Conservation (phyloP, 2,113 vertebrate species). For the Agapornis roseicollis region DNA sequence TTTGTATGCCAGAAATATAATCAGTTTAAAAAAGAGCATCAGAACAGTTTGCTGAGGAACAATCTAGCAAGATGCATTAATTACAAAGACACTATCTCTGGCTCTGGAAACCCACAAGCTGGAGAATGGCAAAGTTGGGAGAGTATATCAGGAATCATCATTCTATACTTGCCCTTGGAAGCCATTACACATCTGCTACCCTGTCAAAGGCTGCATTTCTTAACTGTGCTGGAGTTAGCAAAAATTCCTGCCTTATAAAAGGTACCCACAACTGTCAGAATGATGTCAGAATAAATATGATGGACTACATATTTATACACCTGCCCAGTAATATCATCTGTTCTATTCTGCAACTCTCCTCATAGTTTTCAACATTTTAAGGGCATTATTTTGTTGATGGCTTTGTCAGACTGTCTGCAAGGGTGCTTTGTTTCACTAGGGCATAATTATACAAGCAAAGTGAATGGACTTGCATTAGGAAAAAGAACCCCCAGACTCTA, state of each 20-base stretch:
- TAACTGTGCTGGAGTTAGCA: accelerated
- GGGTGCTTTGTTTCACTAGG: too few relatives aligned
- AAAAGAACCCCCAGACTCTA: too few relatives aligned
- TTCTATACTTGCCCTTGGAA: accelerated
- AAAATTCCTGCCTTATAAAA: background rate
- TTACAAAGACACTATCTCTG: background rate
- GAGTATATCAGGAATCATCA: background rate
- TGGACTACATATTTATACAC: accelerated
- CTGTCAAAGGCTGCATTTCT: background rate
- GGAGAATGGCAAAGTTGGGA: background rate
- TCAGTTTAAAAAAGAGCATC: background rate
- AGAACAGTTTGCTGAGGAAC: background rate
- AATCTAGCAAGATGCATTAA: background rate
- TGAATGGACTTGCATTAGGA: too few relatives aligned
- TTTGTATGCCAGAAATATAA: background rate
- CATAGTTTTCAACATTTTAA: background rate
- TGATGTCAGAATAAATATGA: background rate
- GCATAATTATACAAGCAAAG: too few relatives aligned
- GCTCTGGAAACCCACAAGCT: background rate
- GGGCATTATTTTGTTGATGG: background rate
- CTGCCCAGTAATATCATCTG: accelerated
- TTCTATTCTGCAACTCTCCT: background rate
- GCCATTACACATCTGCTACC: background rate
- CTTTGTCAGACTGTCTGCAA: too few relatives aligned
- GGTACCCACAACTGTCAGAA: background rate